phyloP scores from a whole-genome alignment of 1,140 invertebrate species.

The Pseudobourletiella spinata region DNA sequence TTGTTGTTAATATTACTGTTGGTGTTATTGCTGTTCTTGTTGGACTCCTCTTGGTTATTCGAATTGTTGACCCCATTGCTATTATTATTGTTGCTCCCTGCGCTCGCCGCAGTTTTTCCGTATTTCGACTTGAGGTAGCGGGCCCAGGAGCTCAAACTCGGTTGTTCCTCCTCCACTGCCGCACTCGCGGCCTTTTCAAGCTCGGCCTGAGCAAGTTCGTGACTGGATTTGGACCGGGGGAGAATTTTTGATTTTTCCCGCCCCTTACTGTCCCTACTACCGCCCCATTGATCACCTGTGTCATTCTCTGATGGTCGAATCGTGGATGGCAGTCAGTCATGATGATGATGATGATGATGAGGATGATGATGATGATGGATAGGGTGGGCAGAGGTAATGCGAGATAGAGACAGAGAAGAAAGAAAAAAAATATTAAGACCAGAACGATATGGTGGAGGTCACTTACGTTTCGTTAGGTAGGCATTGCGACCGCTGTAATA shows the following conservation, averaged over 20 bases:
- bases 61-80: neutral
- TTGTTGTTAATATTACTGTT: neutral
- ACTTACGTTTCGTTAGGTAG: slow-evolving; percentile 35
- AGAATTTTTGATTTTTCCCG: slow-evolving; percentile 4
- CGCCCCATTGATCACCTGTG: neutral
- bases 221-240: slow-evolving; percentile 3
- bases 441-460: too few species aligned
- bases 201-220: slow-evolving; percentile 1
- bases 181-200: neutral
- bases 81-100: neutral
- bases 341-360: too few species aligned
- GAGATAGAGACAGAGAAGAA: too few species aligned
- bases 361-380: too few species aligned
- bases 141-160: slow-evolving; percentile 71
- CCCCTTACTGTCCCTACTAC: neutral
- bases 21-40: neutral
- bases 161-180: slow-evolving; percentile 50
- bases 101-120: slow-evolving; percentile 51
- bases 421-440: too few species aligned
- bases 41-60: neutral
- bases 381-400: too few species aligned
- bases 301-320: neutral
- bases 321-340: too few species aligned
- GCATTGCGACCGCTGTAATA: slow-evolving; percentile 22
- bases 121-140: slow-evolving; percentile 89